Percentiles rank a stretch among this genome's conserved stretches.
These are phyloP conservation scores for Ataeniobius toweri DNA, from an alignment of 2,797 vertebrate genomes.

Conservation along the genomic window DNA sequence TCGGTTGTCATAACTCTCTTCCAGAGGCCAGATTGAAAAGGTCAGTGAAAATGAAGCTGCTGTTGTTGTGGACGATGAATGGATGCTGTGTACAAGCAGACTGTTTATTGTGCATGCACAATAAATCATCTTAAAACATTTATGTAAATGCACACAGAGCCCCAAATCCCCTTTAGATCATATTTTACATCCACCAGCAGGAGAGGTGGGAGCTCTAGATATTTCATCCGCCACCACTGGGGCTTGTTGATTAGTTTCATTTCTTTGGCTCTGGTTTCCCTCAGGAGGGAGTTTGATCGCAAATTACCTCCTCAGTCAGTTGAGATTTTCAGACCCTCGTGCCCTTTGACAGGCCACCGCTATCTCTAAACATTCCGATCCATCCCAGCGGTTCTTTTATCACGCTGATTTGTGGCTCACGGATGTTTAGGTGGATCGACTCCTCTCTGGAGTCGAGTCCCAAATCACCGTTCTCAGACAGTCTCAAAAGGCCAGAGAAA, in stretches of 20 bases:
- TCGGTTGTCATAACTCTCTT: constrained; percentile 69
- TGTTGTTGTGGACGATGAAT: constrained; percentile 55
- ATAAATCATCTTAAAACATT: constrained; percentile 23
- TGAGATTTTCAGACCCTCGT: constrained; percentile 52
- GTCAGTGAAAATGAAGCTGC: constrained; percentile 71
- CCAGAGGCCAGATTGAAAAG: constrained; percentile 73
- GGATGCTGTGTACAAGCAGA: background rate
- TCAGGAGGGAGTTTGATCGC: constrained; percentile 31
- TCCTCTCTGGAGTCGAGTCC: constrained; percentile 50
- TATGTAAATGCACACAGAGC: constrained; percentile 33
- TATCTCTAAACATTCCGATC: constrained; percentile 73
- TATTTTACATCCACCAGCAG: constrained; percentile 43
- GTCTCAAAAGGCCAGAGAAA: constrained; percentile 47
- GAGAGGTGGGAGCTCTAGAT: constrained; percentile 29
- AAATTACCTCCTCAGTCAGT: constrained; percentile 63
- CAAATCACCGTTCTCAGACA: constrained; percentile 42
- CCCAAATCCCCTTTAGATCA: constrained; percentile 2
- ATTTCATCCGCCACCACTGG: constrained; percentile 13
- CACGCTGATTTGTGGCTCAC: constrained; percentile 71
- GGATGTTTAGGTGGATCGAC: constrained; percentile 43
- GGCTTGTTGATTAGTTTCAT: constrained; percentile 50
- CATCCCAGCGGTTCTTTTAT: constrained; percentile 67
- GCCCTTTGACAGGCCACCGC: constrained; percentile 67
- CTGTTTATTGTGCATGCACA: background rate
- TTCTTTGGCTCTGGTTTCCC: constrained; percentile 46